Percentiles rank a stretch among this genome's conserved stretches.
Evolutionary conservation across 2,888 invertebrate species (phyloP).

Genomic region (Psylliodes chrysocephalus): DNA sequence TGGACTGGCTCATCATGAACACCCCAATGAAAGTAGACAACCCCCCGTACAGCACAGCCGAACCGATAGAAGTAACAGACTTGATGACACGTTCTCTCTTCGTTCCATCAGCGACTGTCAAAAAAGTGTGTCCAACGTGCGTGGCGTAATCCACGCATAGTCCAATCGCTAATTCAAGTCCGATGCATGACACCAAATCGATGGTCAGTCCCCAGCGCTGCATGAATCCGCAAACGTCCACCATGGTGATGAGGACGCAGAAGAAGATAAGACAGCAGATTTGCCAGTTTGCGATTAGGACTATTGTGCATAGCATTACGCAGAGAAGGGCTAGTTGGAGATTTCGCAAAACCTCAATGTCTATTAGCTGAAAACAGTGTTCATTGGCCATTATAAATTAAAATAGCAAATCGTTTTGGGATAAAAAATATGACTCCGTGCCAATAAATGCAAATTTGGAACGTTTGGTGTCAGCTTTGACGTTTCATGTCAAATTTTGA

Average conservation of each 20-base stretch:
- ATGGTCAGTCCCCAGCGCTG: slow-evolving; percentile 84
- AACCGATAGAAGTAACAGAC: slow-evolving; percentile 78
- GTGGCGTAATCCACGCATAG: slow-evolving; percentile 87
- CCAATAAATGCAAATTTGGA: too few species aligned
- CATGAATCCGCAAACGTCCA: slow-evolving; percentile 81
- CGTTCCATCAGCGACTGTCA: slow-evolving; percentile 69
- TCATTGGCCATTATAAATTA: too few species aligned
- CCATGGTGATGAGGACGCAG: slow-evolving; percentile 78
- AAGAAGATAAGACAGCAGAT: slow-evolving; percentile 83
- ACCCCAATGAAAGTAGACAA: slow-evolving; percentile 81
- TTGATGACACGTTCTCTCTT: slow-evolving; percentile 70
- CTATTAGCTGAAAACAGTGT: slow-evolving; percentile 70
- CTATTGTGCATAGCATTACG: slow-evolving; percentile 81
- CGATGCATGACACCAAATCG: slow-evolving; percentile 82
- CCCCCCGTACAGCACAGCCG: slow-evolving; percentile 81
- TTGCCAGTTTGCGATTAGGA: slow-evolving; percentile 80
- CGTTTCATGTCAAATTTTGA: too few species aligned
- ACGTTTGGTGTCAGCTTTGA: too few species aligned
- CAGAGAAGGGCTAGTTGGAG: slow-evolving; percentile 79
- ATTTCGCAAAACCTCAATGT: slow-evolving; percentile 79
- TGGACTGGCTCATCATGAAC: slow-evolving; percentile 75
- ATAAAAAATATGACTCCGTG: too few species aligned
- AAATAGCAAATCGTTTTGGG: too few species aligned
- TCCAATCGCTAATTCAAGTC: slow-evolving; percentile 82
- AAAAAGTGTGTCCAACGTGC: slow-evolving; percentile 83